Conservation (phyloP, 2,888 invertebrate genomes). For the Lamellibrachia satsuma region DNA sequence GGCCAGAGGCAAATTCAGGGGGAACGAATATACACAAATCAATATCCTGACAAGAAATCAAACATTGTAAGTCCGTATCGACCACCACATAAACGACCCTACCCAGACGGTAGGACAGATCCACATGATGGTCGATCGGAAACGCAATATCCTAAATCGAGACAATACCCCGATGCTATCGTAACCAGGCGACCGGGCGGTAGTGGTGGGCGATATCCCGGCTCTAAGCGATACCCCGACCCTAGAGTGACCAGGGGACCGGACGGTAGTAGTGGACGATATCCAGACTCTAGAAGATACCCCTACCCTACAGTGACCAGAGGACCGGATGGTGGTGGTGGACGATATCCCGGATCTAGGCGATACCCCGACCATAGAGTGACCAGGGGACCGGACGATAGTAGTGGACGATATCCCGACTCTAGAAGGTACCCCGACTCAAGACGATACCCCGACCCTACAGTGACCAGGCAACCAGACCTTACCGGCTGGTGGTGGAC, state of each 20-base stretch:
- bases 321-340: too few species aligned
- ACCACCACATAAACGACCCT: not conserved
- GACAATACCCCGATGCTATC: too few species aligned
- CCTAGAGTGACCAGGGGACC: not conserved
- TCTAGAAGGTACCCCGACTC: too few species aligned
- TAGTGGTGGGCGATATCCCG: too few species aligned
- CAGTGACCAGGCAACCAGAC: not conserved
- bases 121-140: not conserved
- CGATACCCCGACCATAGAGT: not conserved
- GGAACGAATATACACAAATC: not conserved
- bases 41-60: not conserved
- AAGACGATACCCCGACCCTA: not conserved
- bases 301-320: too few species aligned
- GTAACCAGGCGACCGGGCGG: too few species aligned
- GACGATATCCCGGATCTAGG: not conserved
- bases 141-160: not conserved
- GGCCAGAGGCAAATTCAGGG: not conserved
- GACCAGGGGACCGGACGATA: too few species aligned
- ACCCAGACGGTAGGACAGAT: not conserved
- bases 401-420: too few species aligned
- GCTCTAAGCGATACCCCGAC: not conserved
- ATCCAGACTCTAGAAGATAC: too few species aligned
- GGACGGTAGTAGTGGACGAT: too few species aligned
- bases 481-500: slow-evolving; percentile 3
- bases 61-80: not conserved